Evolutionary conservation across 2,888 invertebrate species (phyloP), one percentile per base, ranked within the genome.

Genomic region (Celastrina argiolus): DNA sequence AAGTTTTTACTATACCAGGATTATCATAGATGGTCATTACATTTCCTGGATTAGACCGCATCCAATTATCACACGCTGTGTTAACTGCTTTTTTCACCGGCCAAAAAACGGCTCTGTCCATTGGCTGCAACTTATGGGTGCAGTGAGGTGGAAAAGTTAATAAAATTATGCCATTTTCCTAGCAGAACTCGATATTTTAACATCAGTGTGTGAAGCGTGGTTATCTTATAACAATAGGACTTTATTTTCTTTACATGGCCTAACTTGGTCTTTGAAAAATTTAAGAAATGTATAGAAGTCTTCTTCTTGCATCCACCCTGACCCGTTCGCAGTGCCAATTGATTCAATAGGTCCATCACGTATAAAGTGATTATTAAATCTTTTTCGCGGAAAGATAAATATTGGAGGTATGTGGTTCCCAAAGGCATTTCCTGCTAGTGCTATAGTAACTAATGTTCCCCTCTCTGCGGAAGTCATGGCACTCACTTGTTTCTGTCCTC

Each of bases 401-500:
- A 74, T 69, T 2, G 73, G 73, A 1, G 73, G 73, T 67, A 73
- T 72, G 67, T 66, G 31, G 65, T 68, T 70, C 0, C 73, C 72
- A 41, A 71, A 26, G 10, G 74, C 73, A 42, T 74, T n/a, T 64
- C 64, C 72, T 42, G 71, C 73, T 26, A 73, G 39, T 18, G 73
- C 72, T 59, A 75, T 10, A 14, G 72, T 74, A 31, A 74, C 74
- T 16, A 74, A 71, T 36, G 67, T 73, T 64, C 70, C 72, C 28
- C 73, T 69, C 73, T 84, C 82, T 7, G 74, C 80, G 14, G 81
- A 83, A 22, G 80, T 81, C 34, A 82, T 67, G 7, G 74, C 70
- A 28, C 81, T 79, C 8, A 85, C 77, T 73, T 83, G 82, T 66
- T 77, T 79, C 6, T 66, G 65, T 51, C 84, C 83, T 72, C 75